Evolutionary conservation across 2,797 vertebrate genomes (phyloP), one percentile per base, ranked within the genome.

Genomic region (Epinephelus malabaricus): DNA sequence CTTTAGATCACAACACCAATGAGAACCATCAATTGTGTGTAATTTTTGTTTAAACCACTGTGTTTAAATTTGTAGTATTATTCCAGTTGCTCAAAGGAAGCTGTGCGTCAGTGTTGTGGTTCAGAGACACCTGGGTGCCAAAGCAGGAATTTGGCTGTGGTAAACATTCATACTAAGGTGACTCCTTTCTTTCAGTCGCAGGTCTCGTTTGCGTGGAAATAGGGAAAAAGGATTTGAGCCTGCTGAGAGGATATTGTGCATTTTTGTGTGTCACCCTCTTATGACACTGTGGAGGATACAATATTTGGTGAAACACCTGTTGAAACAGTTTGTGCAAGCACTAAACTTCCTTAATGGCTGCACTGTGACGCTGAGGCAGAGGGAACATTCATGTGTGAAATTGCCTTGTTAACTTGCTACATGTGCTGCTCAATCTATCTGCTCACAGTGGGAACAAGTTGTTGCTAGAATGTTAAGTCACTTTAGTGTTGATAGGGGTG

Each of bases 251-350:
- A 47, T 27, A 10, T 6, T 59, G 61, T 40, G 45, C 3, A 1
- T 66, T 56, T 70, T 27, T 6, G 30, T 61, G 38, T 49, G n/a
- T 67, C 61, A 45, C n/a, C 6, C 9, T 0, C 51, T 83, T 74
- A n/a, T n/a, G 63, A 83, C 71, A 76, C 45, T 15, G 40, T 6
- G 25, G 43, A 34, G 8, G n/a, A 66, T 21, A 25, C 0, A 9
- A 3, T 23, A 45, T 69, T 45, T 67, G 62, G 45, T 70, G 30
- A 71, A 79, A 84, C 63, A 68, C 56, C 27, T 75, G 70, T 76
- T 79, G 81, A 78, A 87, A 82, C 46, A 30, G 34, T 73, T 63
- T 58, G 40, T 43, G 64, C 66, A 85, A 84, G 34, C 3, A 4
- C 34, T n/a, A n/a, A 62, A 69, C 71, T 76, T 86, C 76, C 59